A percentile compares a stretch with the other conserved stretches of the same genome.
Evolutionary conservation across 2,888 invertebrate genomes (phyloP).

Genomic region (Eilema griseolum): DNA sequence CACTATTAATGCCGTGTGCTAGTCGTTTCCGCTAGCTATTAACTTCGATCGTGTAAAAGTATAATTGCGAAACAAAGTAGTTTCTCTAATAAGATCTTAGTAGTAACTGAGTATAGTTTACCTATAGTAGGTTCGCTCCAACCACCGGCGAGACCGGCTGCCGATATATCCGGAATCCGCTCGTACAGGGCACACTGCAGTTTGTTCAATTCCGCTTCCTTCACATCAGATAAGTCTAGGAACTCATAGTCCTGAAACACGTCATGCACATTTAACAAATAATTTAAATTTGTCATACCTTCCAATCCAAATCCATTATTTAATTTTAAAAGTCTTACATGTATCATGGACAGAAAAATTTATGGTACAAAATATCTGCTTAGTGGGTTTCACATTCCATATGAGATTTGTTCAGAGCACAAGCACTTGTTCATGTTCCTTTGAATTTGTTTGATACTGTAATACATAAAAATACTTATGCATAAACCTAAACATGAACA

Average conservation of each 20-base stretch:
- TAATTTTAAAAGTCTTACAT: slow-evolving; percentile 25
- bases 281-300: slow-evolving; percentile 2
- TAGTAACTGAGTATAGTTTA: slow-evolving; percentile 45
- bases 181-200: slow-evolving; percentile 88
- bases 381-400: slow-evolving; percentile 24
- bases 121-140: slow-evolving; percentile 76
- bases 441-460: slow-evolving; percentile 22
- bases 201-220: slow-evolving; percentile 89
- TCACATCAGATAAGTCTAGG: slow-evolving; percentile 91
- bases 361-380: slow-evolving; percentile 36
- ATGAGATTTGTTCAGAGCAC: slow-evolving; percentile 17
- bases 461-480: slow-evolving; percentile 23
- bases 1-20: not conserved
- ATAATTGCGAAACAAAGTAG: not conserved
- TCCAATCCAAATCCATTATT: slow-evolving; percentile 33
- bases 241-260: slow-evolving; percentile 89
- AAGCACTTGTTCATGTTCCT: slow-evolving; percentile 22
- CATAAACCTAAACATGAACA: slow-evolving; percentile 7
- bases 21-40: not conserved
- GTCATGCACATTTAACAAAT: slow-evolving; percentile 62
- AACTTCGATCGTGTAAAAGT: not conserved
- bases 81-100: not conserved
- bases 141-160: slow-evolving; percentile 65
- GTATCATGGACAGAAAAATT: slow-evolving; percentile 33
- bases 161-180: slow-evolving; percentile 64